phyloP scores from a whole-genome alignment of 2,113 vertebrate genomes.

The Petrocephalus microphthalmus region DNA sequence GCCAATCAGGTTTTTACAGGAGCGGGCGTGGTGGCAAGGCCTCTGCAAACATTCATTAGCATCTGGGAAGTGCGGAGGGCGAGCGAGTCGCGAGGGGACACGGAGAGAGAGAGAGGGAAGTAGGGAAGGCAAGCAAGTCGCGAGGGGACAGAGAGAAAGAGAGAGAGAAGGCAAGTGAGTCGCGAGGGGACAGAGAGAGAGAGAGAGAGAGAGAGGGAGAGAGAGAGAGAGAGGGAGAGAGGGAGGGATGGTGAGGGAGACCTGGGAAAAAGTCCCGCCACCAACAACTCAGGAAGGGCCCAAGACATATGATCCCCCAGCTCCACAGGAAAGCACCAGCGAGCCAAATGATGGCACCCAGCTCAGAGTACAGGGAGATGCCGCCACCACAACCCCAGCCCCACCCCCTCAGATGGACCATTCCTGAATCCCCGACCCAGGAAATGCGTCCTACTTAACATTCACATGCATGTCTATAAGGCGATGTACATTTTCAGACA shows the following conservation, averaged over 20 bases:
- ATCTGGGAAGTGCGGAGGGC: slow-evolving; percentile 74
- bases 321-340: neutral
- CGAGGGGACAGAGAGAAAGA: neutral
- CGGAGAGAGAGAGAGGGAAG: slow-evolving; percentile 19
- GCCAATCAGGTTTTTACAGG: slow-evolving; percentile 99
- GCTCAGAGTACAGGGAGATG: neutral
- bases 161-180: neutral
- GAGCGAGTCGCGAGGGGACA: slow-evolving; percentile 44
- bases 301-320: neutral
- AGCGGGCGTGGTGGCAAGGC: slow-evolving; percentile 86
- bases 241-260: neutral
- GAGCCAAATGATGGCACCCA: neutral
- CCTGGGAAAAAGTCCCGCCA: neutral
- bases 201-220: slow-evolving; percentile 37
- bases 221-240: neutral
- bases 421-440: neutral
- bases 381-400: neutral
- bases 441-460: neutral
- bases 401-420: neutral
- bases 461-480: neutral
- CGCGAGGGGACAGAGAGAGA: slow-evolving; percentile 27
- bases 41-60: slow-evolving; percentile 89
- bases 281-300: neutral
- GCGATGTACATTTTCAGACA: neutral
- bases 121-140: too few relatives aligned